A percentile compares a stretch with the other conserved stretches of the same genome.
phyloP scores from a whole-genome alignment of 2,113 vertebrate genomes.

The Bungarus multicinctus region DNA sequence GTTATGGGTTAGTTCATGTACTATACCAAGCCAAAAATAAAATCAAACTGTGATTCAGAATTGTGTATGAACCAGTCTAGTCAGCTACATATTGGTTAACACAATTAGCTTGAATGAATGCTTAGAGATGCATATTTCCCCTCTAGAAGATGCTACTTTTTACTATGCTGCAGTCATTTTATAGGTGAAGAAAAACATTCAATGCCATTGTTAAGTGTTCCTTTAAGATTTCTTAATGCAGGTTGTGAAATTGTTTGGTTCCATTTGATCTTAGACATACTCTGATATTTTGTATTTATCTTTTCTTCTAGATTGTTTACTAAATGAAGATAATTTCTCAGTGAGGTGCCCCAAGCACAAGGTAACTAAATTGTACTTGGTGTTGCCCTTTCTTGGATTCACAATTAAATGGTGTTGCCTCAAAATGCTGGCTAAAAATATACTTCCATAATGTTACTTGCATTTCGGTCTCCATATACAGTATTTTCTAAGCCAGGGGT shows the following conservation, averaged over 20 bases:
- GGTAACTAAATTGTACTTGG: constrained; percentile 74
- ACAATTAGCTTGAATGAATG: not conserved
- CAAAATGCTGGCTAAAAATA: constrained; percentile 23
- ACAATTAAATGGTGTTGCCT: constrained; percentile 23
- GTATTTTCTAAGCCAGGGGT: too few species aligned
- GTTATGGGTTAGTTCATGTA: not conserved
- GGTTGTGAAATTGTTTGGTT: not conserved
- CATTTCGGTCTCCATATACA: constrained; percentile 8
- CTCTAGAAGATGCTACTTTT: not conserved
- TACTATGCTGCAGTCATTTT: not conserved
- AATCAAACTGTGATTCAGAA: not conserved
- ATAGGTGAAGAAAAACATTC: not conserved
- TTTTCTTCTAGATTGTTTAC: constrained; percentile 86
- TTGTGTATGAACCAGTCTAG: not conserved
- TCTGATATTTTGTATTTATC: not conserved
- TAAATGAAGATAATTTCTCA: constrained; percentile 98
- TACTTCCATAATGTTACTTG: constrained; percentile 2
- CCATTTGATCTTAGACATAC: not conserved
- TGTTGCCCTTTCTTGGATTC: constrained; percentile 30
- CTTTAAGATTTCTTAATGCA: not conserved
- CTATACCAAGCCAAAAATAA: not conserved
- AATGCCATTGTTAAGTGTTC: not conserved
- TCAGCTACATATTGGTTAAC: not conserved
- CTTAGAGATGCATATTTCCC: not conserved
- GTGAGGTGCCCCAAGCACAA: constrained; percentile 99